A percentile compares a stretch with the other conserved stretches of the same genome.
Conservation (phyloP, 1,140 invertebrate genomes). For the Galleria mellonella region DNA sequence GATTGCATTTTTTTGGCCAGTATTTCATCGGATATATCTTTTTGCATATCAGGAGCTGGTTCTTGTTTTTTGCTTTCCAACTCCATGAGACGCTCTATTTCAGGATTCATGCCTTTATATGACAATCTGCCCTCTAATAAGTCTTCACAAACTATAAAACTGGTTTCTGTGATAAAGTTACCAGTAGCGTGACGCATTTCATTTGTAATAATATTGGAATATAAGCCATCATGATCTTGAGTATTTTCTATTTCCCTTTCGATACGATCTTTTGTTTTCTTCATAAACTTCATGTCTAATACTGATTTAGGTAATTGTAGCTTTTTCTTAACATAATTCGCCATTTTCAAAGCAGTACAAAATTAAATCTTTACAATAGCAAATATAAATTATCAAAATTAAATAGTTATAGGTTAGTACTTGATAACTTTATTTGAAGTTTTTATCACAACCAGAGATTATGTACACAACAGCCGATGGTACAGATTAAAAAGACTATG, state of each 20-base stretch:
- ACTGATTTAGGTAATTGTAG: constrained; percentile 80
- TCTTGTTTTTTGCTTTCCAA: constrained; percentile 55
- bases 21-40: constrained; percentile 80
- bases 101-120: constrained; percentile 92
- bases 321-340: constrained; percentile 27
- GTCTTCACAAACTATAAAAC: constrained; percentile 83
- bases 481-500: too few species aligned
- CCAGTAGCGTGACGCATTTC: constrained; percentile 76
- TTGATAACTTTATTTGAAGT: too few species aligned
- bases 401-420: too few species aligned
- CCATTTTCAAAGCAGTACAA: constrained; percentile 6
- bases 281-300: constrained; percentile 93
- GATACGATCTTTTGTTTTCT: constrained; percentile 87
- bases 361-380: too few species aligned
- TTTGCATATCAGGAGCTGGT: constrained; percentile 65
- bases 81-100: constrained; percentile 86
- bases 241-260: constrained; percentile 84
- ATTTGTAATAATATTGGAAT: constrained; percentile 79
- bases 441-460: too few species aligned
- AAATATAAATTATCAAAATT: too few species aligned
- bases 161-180: constrained; percentile 84
- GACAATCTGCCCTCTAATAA: constrained; percentile 88
- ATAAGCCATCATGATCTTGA: constrained; percentile 79
- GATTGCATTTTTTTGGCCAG: constrained; percentile 77
- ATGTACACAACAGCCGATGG: too few species aligned